A percentile compares a stretch with the other conserved stretches of the same genome.
Evolutionary conservation across 1,140 invertebrate species (phyloP).

Genomic region (Brachionus sp.): DNA sequence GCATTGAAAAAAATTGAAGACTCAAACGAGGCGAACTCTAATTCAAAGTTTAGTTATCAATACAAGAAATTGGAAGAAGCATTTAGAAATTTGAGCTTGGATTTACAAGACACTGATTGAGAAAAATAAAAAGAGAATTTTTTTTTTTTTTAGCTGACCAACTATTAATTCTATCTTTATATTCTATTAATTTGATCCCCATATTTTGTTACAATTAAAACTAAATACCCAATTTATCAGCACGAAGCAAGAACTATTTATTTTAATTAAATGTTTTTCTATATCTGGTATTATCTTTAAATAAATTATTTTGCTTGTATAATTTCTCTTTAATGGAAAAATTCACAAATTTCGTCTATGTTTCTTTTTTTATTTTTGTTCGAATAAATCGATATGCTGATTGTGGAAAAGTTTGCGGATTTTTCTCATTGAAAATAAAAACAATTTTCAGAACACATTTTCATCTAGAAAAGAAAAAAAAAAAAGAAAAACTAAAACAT

Average conservation of each 20-base stretch:
- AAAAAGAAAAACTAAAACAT: too few species aligned
- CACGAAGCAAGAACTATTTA: neutral
- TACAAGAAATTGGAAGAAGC: conserved; percentile 41
- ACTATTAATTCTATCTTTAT: neutral
- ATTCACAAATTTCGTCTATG: neutral
- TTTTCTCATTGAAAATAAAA: too few species aligned
- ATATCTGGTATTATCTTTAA: conserved; percentile 5
- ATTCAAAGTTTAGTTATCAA: conserved; percentile 3
- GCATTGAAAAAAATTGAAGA: conserved; percentile 45
- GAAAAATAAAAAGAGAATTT: neutral
- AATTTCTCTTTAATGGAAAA: neutral
- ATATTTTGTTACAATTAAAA: conserved; percentile 30
- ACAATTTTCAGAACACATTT: too few species aligned
- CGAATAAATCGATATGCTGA: neutral
- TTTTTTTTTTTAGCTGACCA: neutral
- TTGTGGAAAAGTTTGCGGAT: too few species aligned
- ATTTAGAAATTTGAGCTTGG: conserved; percentile 38
- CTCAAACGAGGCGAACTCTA: neutral
- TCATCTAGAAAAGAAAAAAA: too few species aligned
- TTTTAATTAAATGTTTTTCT: conserved; percentile 4
- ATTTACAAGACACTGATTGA: conserved; percentile 29
- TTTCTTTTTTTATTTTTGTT: neutral
- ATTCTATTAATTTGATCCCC: neutral
- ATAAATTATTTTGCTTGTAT: conserved; percentile 11
- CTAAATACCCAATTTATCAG: conserved; percentile 3